These are phyloP conservation scores for Lottia gigantea DNA, from an alignment of 2,888 invertebrate species.

Conservation along the genomic window DNA sequence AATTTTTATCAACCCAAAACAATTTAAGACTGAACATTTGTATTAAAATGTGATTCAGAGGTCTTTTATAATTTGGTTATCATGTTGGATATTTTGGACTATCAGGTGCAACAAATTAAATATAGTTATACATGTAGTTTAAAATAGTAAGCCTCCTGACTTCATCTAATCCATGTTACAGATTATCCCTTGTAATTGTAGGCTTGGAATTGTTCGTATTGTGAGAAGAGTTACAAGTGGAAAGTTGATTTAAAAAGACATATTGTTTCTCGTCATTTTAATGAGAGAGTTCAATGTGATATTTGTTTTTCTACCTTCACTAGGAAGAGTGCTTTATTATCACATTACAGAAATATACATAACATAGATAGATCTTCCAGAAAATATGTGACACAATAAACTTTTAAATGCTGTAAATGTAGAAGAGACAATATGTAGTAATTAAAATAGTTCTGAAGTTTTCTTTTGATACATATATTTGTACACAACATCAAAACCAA, in stretches of 20 bases:
- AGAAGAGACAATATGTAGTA: too few relatives aligned
- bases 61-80: too few relatives aligned
- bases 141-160: neutral
- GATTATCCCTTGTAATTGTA: neutral
- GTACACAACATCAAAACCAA: too few relatives aligned
- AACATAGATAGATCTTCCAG: neutral
- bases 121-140: too few relatives aligned
- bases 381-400: neutral
- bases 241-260: constrained; percentile 5
- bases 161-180: too few relatives aligned
- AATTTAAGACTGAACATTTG: too few relatives aligned
- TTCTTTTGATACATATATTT: too few relatives aligned
- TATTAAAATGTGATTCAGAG: too few relatives aligned
- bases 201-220: neutral
- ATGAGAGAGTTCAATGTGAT: constrained; percentile 4
- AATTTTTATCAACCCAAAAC: too few relatives aligned
- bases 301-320: neutral
- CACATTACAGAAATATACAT: constrained; percentile 1
- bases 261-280: neutral
- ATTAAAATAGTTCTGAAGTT: too few relatives aligned
- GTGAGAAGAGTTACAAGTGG: constrained; percentile 6
- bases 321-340: neutral
- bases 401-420: too few relatives aligned
- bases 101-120: neutral
- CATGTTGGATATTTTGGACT: too few relatives aligned